These are phyloP conservation scores for Oreochromis spilurus DNA, from an alignment of 2,113 vertebrate genomes.

Conservation along the genomic window DNA sequence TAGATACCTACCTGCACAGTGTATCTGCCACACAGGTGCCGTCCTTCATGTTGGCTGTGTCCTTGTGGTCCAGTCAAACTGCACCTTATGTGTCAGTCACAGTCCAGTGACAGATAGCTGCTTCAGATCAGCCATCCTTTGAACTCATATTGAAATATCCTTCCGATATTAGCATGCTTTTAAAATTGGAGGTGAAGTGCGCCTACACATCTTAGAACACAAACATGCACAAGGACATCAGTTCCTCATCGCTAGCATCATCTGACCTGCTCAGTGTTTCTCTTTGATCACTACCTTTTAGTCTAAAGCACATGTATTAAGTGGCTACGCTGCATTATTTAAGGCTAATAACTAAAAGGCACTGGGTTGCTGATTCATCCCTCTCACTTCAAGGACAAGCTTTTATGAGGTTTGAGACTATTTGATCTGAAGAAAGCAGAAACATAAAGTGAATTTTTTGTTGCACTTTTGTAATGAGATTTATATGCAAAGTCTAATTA, in stretches of 20 bases:
- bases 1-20: background rate
- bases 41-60: background rate
- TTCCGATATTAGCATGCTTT: slow-evolving; percentile 1
- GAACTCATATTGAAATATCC: slow-evolving; percentile 23
- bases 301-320: background rate
- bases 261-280: background rate
- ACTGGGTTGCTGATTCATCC: background rate
- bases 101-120: slow-evolving; percentile 36
- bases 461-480: background rate
- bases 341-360: background rate
- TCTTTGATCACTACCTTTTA: slow-evolving; percentile 15
- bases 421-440: background rate
- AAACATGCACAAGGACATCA: slow-evolving; percentile 14
- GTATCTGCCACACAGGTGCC: background rate
- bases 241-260: background rate
- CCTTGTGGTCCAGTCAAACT: slow-evolving; percentile 50
- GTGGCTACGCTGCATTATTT: slow-evolving; percentile 3
- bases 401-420: background rate
- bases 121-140: slow-evolving; percentile 47
- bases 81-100: slow-evolving; percentile 34
- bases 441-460: background rate
- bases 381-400: background rate
- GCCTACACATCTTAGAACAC: background rate
- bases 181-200: slow-evolving; percentile 2
- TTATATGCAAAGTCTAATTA: background rate